These are phyloP conservation scores for Deilephila porcellus DNA, from an alignment of 2,888 invertebrate species.

Conservation along the genomic window DNA sequence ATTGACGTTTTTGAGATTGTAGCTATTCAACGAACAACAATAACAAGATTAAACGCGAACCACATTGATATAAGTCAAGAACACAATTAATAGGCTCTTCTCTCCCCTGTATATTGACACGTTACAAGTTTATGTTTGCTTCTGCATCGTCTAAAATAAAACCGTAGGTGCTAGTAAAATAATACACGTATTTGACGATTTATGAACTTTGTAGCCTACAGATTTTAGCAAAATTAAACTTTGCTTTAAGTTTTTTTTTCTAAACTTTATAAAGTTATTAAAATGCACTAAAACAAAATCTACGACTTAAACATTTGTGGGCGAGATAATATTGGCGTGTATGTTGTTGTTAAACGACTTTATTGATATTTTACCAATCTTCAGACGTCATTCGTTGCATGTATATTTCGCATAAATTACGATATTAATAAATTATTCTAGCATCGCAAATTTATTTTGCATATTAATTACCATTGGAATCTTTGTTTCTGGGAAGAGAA, in stretches of 20 bases:
- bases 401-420: constrained; percentile 2
- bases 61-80: too few relatives aligned
- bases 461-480: constrained; percentile 20
- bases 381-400: not conserved
- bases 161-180: too few relatives aligned
- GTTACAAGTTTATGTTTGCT: too few relatives aligned
- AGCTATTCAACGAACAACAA: too few relatives aligned
- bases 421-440: not conserved
- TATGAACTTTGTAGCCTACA: too few relatives aligned
- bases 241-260: too few relatives aligned
- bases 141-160: too few relatives aligned
- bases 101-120: not conserved
- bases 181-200: too few relatives aligned
- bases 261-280: too few relatives aligned
- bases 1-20: too few relatives aligned
- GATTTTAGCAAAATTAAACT: too few relatives aligned
- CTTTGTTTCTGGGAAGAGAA: constrained; percentile 14
- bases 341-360: not conserved
- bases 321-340: not conserved
- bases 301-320: not conserved
- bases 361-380: not conserved
- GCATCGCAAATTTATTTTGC: constrained; percentile 32
- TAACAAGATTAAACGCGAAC: too few relatives aligned
- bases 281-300: not conserved
- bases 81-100: not conserved